phyloP scores from a whole-genome alignment of 1,140 invertebrate genomes.

The Drosophila oshimai region DNA sequence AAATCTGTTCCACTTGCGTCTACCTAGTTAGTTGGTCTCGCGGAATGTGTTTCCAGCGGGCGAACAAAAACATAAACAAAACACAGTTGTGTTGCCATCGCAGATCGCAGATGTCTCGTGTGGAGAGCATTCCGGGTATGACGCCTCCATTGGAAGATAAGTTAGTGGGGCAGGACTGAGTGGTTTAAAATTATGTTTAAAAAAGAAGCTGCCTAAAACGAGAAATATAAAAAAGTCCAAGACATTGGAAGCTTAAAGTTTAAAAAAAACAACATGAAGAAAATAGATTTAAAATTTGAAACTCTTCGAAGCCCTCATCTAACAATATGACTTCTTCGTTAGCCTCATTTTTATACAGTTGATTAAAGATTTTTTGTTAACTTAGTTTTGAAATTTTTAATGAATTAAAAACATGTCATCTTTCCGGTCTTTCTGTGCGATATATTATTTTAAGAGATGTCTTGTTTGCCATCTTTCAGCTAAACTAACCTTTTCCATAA shows the following conservation, averaged over 20 bases:
- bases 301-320: too few species aligned
- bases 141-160: background rate
- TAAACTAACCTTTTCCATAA: slow-evolving; percentile 18
- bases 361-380: too few species aligned
- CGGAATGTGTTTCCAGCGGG: slow-evolving; percentile 24
- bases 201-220: too few species aligned
- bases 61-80: slow-evolving; percentile 39
- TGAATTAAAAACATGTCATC: background rate
- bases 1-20: slow-evolving; percentile 60
- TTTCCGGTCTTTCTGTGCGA: background rate
- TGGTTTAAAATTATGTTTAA: background rate
- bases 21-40: slow-evolving; percentile 17
- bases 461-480: background rate
- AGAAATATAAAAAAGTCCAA: too few species aligned
- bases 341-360: background rate
- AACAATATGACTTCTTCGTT: too few species aligned
- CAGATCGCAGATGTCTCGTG: slow-evolving; percentile 27
- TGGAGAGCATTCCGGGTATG: background rate
- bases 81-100: slow-evolving; percentile 54
- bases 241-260: too few species aligned
- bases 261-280: too few species aligned
- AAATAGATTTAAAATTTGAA: too few species aligned
- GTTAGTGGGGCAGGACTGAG: background rate
- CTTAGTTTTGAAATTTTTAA: background rate
- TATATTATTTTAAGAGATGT: background rate